Evolutionary conservation across 2,888 invertebrate species (phyloP), one percentile per base, ranked within the genome.

Genomic region (Chloromyia formosa): DNA sequence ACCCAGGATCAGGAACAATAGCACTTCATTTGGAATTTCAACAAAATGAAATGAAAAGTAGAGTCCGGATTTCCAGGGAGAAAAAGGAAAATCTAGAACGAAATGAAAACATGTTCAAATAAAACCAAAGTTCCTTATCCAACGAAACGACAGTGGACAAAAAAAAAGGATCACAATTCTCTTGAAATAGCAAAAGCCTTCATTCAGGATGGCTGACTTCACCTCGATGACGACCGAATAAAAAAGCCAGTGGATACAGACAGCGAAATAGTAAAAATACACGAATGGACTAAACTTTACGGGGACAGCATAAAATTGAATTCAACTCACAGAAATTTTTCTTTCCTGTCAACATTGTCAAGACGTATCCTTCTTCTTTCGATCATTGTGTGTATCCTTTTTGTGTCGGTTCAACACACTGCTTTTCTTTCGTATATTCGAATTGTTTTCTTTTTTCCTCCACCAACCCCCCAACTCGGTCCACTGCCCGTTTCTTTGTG

Each of bases 281-380:
- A 35, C 27, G 27, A 66, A 66, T 45, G 66, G 45, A 49, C 49
- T 66, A 74, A 76, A 71, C 60, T 68, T 76, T 60, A 56, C 53
- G 64, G 73, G 75, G 75, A 76, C 62, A 35, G 7, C 27, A 76
- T 75, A 74, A 76, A 75, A 76, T 75, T 76, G 76, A 76, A 76
- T 75, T 76, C 74, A 76, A 74, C 75, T 75, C 75, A 76, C 68
- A 76, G 76, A 75, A 75, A 73, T 73, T 74, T 75, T 74, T 75
- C 64, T 74, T 76, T 76, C 76, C 75, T 76, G 76, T 76, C 76
- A 76, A 77, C 77, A 75, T 75, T 77, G 76, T 76, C 76, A 76
- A 74, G 74, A 61, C 74, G 74, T 76, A 76, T 75, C 74, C 76
- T 74, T 35, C 27, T 35, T 74, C 72, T 64, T 74, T 74, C 76